Base-by-base conservation (phyloP, 2,113 vertebrate genomes). In the Bujurquina vittata region DNA sequence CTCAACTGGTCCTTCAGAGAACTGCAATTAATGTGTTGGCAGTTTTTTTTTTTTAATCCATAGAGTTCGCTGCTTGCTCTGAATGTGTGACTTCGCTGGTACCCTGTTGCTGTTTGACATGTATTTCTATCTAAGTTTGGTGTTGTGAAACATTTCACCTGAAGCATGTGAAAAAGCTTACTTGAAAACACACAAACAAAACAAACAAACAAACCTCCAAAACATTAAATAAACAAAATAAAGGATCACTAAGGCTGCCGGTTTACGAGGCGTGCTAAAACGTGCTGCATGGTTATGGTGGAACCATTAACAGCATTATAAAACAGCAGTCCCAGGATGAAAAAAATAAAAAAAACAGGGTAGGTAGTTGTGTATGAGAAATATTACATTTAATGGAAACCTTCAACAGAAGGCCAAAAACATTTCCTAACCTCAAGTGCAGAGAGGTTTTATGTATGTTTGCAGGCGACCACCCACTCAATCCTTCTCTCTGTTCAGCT, bases 391-490 rank as follows among this genome's bases (percentile, higher is more conserved):
- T 17, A 74, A 20, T 62, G 62, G 40, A 74, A 69, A 75, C n/a
- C 7, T 81, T 81, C 3, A 86, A 26, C 62, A 75, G 20, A 81
- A 65, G 37, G 52, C 65, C 72, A 78, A 75, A 74, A 67, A 83
- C 65, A 67, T 81, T 77, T 46, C 56, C 33, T 75, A 20, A 58
- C 54, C 72, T 77, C 33, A 37, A 84, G 11, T 31, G 35, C 20
- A 75, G 12, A 75, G 52, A 77, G 74, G 63, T 75, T 87, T 80
- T 77, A 75, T 69, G 20, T 18, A 5, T 3, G 62, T 57, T 77
- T 55, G n/a, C 37, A 85, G 60, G 62, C 63, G 57, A 82, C 80
- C 77, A 80, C 75, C 80, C 65, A 23, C 59, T 84, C 43, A 15
- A 73, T 75, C 23, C 63, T 62, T 29, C n/a, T 79, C 54, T 40